A percentile compares a stretch with the other conserved stretches of the same genome.
These are phyloP conservation scores for Parthenolecanium corni DNA, from an alignment of 2,888 invertebrate genomes.

Conservation along the genomic window DNA sequence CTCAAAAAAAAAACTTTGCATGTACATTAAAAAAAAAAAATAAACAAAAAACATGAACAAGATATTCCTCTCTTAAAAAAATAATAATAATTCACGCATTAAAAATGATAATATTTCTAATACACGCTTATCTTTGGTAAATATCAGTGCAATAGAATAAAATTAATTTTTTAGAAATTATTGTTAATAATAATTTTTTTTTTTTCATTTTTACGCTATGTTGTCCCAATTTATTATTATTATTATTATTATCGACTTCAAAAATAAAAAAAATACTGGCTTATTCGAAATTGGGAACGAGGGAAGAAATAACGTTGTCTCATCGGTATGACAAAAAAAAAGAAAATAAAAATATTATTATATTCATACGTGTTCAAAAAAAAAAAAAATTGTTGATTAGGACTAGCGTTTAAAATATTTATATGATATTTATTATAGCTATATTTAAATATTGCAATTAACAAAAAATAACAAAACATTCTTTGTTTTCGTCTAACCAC, in stretches of 20 bases:
- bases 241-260: no score
- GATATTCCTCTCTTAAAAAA: neutral
- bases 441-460: no score
- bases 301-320: neutral
- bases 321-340: no score
- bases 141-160: slow-evolving; percentile 23
- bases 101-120: slow-evolving; percentile 8
- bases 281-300: neutral
- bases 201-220: slow-evolving; percentile 9
- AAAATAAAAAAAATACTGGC: slow-evolving; percentile 5
- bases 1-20: neutral
- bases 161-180: neutral
- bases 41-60: neutral
- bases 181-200: slow-evolving; percentile 8
- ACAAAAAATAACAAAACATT: neutral
- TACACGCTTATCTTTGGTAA: slow-evolving; percentile 25
- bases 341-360: no score
- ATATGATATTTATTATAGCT: no score
- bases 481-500: neutral
- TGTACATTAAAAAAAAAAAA: neutral
- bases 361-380: no score
- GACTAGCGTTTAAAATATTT: no score
- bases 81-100: slow-evolving; percentile 3
- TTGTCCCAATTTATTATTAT: no score
- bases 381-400: no score